Evolutionary conservation across 2,113 vertebrate species (phyloP).

Genomic region (Cyanoderma ruficeps): DNA sequence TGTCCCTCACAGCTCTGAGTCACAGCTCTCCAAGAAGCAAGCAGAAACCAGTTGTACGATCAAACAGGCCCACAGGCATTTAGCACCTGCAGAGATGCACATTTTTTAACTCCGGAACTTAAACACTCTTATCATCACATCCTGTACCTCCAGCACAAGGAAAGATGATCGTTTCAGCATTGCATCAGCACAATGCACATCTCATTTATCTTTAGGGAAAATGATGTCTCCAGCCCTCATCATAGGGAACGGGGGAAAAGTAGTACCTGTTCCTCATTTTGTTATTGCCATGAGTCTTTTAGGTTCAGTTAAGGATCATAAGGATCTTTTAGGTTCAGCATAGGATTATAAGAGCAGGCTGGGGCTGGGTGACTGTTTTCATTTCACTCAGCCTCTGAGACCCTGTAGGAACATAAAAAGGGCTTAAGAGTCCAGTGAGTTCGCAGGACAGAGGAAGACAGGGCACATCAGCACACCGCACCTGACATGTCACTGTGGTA

Average conservation of each 20-base stretch:
- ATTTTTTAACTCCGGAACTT: background rate
- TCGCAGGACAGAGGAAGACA: background rate
- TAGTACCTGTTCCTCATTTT: background rate
- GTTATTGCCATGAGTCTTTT: background rate
- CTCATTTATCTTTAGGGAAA: background rate
- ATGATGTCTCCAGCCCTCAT: background rate
- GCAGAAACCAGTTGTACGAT: rapidly evolving
- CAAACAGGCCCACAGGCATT: background rate
- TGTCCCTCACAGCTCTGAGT: background rate
- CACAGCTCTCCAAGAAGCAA: background rate
- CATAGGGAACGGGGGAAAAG: background rate
- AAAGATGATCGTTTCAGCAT: background rate
- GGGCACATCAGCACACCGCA: background rate
- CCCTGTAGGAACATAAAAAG: background rate
- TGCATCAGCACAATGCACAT: background rate
- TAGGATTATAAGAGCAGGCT: background rate
- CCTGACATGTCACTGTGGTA: rapidly evolving
- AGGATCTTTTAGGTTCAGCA: background rate
- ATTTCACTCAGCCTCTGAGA: background rate
- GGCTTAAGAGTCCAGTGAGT: background rate
- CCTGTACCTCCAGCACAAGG: background rate
- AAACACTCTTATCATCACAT: background rate
- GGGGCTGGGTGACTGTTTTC: background rate
- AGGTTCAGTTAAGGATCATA: background rate
- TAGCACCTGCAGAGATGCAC: background rate